These are phyloP conservation scores for Pyrrhosoma nymphula DNA, from an alignment of 2,888 invertebrate genomes.

Conservation along the genomic window DNA sequence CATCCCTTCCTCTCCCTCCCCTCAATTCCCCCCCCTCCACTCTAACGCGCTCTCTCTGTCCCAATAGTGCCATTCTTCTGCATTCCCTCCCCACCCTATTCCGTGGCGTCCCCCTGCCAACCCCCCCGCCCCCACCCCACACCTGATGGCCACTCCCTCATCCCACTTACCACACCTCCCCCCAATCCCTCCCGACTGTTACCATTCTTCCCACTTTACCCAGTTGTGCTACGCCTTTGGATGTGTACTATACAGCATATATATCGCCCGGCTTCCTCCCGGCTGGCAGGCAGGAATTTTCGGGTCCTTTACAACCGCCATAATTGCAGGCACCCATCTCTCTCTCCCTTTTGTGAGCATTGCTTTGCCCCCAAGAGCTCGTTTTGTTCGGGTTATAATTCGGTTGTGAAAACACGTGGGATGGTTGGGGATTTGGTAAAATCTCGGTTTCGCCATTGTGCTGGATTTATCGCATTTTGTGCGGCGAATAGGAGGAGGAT, in stretches of 20 bases:
- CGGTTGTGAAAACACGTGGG: neutral
- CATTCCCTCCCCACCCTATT: neutral
- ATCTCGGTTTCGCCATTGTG: conserved; percentile 13
- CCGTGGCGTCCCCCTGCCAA: neutral
- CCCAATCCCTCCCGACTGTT: neutral
- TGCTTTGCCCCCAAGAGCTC: neutral
- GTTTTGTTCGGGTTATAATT: neutral
- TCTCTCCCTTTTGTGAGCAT: neutral
- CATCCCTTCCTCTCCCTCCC: neutral
- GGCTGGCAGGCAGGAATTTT: conserved; percentile 40
- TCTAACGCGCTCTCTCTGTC: neutral
- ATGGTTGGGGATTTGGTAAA: neutral
- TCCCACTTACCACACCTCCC: neutral
- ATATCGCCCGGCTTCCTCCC: conserved; percentile 1
- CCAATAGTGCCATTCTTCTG: neutral
- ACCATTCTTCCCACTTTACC: neutral
- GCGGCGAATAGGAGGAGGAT: neutral
- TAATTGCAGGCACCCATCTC: neutral
- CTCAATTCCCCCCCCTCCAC: too few species aligned
- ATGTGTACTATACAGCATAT: neutral
- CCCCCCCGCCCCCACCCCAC: too few species aligned
- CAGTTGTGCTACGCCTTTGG: neutral
- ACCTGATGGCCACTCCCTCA: conserved; percentile 14
- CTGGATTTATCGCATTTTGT: neutral
- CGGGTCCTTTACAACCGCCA: conserved; percentile 31